A percentile compares a stretch with the other conserved stretches of the same genome.
Evolutionary conservation across 1,140 invertebrate genomes (phyloP).

Genomic region (Temnothorax curvispinosus): DNA sequence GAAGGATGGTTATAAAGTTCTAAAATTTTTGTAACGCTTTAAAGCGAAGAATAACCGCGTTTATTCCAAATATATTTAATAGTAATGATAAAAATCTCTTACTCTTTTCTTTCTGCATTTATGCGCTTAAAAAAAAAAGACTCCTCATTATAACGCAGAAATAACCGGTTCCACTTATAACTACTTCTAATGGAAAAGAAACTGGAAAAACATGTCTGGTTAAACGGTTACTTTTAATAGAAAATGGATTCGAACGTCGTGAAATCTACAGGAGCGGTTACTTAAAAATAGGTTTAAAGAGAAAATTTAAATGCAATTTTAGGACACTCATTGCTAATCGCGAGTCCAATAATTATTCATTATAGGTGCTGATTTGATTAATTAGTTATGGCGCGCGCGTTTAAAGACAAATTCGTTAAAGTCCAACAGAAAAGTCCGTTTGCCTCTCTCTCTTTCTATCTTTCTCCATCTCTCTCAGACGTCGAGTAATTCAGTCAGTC

Average conservation of each 20-base stretch:
- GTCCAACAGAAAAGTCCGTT: not conserved
- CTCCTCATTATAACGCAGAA: slow-evolving; percentile 20
- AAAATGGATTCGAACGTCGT: not conserved
- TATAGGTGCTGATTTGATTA: slow-evolving; percentile 27
- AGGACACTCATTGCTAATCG: not conserved
- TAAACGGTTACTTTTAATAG: slow-evolving; percentile 28
- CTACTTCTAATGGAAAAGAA: slow-evolving; percentile 32
- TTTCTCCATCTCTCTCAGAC: not conserved
- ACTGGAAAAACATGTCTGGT: slow-evolving; percentile 20
- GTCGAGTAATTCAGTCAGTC: slow-evolving; percentile 17
- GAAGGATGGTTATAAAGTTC: slow-evolving; percentile 32
- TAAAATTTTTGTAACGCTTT: not conserved
- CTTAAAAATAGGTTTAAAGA: slow-evolving; percentile 11
- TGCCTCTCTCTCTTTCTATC: not conserved
- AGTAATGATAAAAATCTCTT: not conserved
- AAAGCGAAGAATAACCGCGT: not conserved
- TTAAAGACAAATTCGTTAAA: slow-evolving; percentile 24
- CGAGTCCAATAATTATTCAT: slow-evolving; percentile 25
- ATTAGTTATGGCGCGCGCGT: slow-evolving; percentile 1
- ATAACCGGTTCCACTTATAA: slow-evolving; percentile 44
- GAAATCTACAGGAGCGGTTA: not conserved
- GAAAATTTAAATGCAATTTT: slow-evolving; percentile 17
- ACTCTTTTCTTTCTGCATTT: not conserved
- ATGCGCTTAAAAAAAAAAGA: slow-evolving; percentile 19
- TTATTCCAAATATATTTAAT: slow-evolving; percentile 26